These are phyloP conservation scores for Hyphantria cunea DNA, from an alignment of 1,140 invertebrate species.

Conservation along the genomic window DNA sequence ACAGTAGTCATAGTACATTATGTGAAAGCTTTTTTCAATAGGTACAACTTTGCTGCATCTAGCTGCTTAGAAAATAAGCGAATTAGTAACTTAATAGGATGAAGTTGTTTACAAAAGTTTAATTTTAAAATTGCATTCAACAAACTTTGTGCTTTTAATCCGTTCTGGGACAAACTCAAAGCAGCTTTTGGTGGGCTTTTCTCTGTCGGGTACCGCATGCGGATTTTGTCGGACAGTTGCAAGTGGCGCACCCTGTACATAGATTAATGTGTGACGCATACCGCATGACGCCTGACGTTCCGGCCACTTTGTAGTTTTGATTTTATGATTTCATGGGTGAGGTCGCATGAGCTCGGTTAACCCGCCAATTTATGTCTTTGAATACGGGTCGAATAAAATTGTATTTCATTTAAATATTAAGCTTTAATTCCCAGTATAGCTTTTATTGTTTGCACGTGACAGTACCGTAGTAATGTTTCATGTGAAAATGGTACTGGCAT, in stretches of 20 bases:
- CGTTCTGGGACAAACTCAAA: conserved; percentile 61
- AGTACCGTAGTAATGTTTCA: conserved; percentile 3
- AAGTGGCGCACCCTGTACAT: conserved; percentile 40
- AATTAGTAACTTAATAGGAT: conserved; percentile 29
- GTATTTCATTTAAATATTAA: conserved; percentile 24
- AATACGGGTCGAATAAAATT: conserved; percentile 28
- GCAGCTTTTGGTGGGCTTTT: conserved; percentile 61
- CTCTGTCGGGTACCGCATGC: conserved; percentile 50
- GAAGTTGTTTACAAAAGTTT: conserved; percentile 28
- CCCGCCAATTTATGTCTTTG: conserved; percentile 41
- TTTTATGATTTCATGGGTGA: conserved; percentile 54
- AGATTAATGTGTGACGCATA: conserved; percentile 66
- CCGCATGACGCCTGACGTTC: conserved; percentile 45
- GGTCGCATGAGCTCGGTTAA: conserved; percentile 39
- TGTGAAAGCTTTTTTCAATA: too few species aligned
- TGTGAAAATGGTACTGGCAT: neutral
- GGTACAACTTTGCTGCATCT: neutral
- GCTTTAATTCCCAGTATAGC: neutral
- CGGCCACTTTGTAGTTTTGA: conserved; percentile 49
- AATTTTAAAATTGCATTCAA: conserved; percentile 47
- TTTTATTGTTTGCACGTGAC: conserved; percentile 6
- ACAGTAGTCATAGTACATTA: too few species aligned
- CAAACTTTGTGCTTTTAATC: conserved; percentile 64
- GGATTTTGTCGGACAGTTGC: conserved; percentile 57
- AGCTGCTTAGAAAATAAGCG: conserved; percentile 24